Evolutionary conservation across 2,888 invertebrate genomes (phyloP).

Genomic region (Thalpophila matura): DNA sequence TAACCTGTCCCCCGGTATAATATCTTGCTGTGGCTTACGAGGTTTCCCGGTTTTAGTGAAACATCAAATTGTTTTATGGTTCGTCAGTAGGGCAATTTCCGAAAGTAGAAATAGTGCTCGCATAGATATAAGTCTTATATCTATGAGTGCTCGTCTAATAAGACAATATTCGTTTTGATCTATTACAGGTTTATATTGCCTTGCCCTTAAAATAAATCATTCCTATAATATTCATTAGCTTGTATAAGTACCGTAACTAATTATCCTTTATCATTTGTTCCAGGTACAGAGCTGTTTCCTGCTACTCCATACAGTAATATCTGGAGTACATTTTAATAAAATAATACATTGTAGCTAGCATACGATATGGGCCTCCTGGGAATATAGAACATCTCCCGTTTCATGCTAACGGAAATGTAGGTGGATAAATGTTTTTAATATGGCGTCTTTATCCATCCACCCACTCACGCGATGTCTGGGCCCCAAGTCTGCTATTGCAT

Average conservation of each 20-base stretch:
- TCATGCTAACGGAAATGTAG: constrained; percentile 6
- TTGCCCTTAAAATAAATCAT: neutral
- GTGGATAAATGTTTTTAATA: neutral
- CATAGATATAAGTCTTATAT: no score
- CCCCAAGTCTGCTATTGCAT: constrained; percentile 3
- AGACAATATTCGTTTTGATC: no score
- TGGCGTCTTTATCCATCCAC: constrained; percentile 3
- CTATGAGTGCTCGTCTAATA: no score
- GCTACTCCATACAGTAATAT: constrained; percentile 15
- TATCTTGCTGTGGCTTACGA: neutral
- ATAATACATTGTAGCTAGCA: constrained; percentile 35
- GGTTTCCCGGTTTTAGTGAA: neutral
- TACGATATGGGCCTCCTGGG: constrained; percentile 31
- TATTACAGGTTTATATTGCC: no score
- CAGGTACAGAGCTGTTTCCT: constrained; percentile 41
- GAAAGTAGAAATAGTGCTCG: neutral
- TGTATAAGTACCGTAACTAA: no score
- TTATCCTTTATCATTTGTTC: constrained; percentile 33
- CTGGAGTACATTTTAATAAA: constrained; percentile 33
- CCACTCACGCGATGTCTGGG: neutral
- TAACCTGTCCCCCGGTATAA: no score
- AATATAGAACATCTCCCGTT: constrained; percentile 7
- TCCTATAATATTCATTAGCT: no score
- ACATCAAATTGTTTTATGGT: neutral
- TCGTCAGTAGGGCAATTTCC: neutral